Base-by-base conservation (phyloP, 2,888 invertebrate genomes). In the Polia nebulosa region DNA sequence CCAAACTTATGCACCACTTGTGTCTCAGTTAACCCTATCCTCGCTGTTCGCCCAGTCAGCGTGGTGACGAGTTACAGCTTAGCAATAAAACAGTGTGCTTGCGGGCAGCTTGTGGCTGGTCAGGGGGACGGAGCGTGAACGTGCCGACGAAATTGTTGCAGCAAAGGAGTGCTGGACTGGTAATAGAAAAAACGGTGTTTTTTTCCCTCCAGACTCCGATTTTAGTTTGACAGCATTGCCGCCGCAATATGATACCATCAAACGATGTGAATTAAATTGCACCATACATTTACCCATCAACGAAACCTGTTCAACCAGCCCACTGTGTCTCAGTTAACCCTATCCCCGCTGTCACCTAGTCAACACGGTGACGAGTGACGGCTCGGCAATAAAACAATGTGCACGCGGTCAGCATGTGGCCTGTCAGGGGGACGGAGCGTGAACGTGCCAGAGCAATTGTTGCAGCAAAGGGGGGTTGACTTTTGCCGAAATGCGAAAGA, bases 331-430 rank as follows among this genome's bases (percentile, higher is more conserved):
- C 76, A 67, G 67, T 70, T 60, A 71, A 61, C 69, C 55, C 68
- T 39, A 51, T 60, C 57, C 68, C 52, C 45, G 56, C 56, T 67
- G 56, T 45, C 51, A 44, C 7, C 20, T 56, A 61, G 60, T 67
- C 56, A 61, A 22, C 56, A 36, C 49, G 5, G 53, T 51, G 29
- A 25, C 44, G 39, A 22, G 22, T 39, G 57, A 55, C 25, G n/a
- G 49, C 69, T 58, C 60, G 27, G 41, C 56, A 68, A 71, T 68
- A 71, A 67, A 68, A 74, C 69, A 62, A 71, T 60, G 76, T 74
- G 66, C 68, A 34, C 36, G 66, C 20, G 52, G 29, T 52, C 32
- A 74, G 32, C n/a, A 27, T 41, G 75, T 53, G 56, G 41, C 41
- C 8, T 41, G 78, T 45, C 47, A 55, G 32, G 17, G 29, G 53